These are phyloP conservation scores for Trachelus stipa DNA, from an alignment of 2,888 invertebrate species.

Conservation along the genomic window DNA sequence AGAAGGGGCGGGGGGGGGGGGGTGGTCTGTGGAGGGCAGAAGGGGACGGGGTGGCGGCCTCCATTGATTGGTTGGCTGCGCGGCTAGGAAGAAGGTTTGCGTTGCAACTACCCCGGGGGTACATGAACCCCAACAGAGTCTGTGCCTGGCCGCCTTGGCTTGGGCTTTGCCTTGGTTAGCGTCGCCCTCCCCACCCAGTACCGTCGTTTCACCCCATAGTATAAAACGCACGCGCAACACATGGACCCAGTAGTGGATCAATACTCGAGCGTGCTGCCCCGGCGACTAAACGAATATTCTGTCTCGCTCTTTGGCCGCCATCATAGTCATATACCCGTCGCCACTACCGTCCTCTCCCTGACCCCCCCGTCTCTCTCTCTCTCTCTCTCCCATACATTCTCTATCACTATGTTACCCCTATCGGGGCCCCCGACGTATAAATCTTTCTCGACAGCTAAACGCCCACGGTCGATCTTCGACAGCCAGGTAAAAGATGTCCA, in stretches of 20 bases:
- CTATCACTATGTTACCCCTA: conserved; percentile 13
- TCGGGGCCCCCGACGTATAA: background rate
- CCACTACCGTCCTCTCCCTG: conserved; percentile 2
- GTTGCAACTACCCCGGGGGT: conserved; percentile 50
- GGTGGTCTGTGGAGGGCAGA: conserved; percentile 10
- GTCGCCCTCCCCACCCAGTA: conserved; percentile 8
- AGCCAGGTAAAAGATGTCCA: background rate
- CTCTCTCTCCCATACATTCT: conserved; percentile 18
- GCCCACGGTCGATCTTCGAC: conserved; percentile 4
- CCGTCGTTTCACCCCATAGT: conserved; percentile 4
- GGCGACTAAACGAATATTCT: conserved; percentile 22
- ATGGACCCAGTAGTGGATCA: conserved; percentile 64
- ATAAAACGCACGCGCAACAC: conserved; percentile 60
- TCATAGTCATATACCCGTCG: background rate
- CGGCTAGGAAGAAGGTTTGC: conserved; percentile 47
- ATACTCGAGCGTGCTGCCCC: conserved; percentile 46
- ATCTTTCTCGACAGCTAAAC: background rate
- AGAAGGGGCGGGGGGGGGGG: background rate
- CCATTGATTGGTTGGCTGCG: conserved; percentile 62
- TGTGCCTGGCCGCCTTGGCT: conserved; percentile 27
- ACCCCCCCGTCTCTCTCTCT: conserved; percentile 7
- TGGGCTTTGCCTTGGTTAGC: conserved; percentile 13
- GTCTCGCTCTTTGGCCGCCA: conserved; percentile 4
- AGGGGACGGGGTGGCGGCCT: conserved; percentile 42
- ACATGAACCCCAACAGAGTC: conserved; percentile 55